Percentiles rank a stretch among this genome's conserved stretches.
These are phyloP conservation scores for Heliothis subflexa DNA, from an alignment of 1,140 invertebrate genomes.

Conservation along the genomic window DNA sequence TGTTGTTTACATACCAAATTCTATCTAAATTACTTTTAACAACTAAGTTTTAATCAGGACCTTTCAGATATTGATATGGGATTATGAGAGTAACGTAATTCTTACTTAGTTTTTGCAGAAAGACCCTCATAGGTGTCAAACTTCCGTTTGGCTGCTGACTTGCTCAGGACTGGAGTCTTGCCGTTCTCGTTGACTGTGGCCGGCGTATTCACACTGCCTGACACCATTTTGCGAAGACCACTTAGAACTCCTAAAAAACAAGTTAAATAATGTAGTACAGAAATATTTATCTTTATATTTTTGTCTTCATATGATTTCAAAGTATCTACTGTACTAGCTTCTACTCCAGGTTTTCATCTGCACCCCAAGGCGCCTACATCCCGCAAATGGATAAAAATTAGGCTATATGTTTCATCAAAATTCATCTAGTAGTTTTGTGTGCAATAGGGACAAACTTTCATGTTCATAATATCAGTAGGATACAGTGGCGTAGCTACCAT, in stretches of 20 bases:
- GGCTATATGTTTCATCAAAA: too few relatives aligned
- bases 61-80: conserved; percentile 9
- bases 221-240: conserved; percentile 92
- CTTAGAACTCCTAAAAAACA: conserved; percentile 89
- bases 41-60: too few relatives aligned
- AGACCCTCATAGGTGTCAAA: conserved; percentile 83
- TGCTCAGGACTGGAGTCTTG: conserved; percentile 78
- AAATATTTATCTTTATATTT: background rate
- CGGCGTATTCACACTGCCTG: conserved; percentile 83
- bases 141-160: conserved; percentile 80
- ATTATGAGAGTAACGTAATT: conserved; percentile 23
- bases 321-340: too few relatives aligned
- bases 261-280: background rate
- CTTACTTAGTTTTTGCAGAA: conserved; percentile 89
- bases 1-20: background rate
- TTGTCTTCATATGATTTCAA: too few relatives aligned
- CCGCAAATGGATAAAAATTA: too few relatives aligned
- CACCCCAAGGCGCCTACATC: too few relatives aligned
- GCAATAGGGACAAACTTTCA: too few relatives aligned
- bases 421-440: too few relatives aligned
- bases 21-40: too few relatives aligned
- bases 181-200: conserved; percentile 80
- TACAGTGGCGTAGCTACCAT: too few relatives aligned
- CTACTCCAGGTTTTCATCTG: too few relatives aligned
- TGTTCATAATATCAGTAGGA: too few relatives aligned